These are phyloP conservation scores for Mayetiola destructor DNA, from an alignment of 2,888 invertebrate species.

Conservation along the genomic window DNA sequence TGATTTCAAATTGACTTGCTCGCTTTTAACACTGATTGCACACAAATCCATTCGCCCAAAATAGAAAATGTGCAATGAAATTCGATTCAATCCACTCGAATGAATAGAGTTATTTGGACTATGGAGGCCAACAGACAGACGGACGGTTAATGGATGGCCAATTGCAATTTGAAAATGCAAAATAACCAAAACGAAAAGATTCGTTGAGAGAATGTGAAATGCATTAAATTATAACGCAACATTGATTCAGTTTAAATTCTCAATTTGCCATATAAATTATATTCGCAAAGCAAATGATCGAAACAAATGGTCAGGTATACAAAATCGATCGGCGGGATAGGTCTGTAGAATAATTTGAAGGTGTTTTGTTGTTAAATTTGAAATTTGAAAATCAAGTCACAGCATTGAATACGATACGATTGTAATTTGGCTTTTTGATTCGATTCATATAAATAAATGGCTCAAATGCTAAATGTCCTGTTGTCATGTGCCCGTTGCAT, in stretches of 20 bases:
- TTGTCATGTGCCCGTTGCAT: no score
- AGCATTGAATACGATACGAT: not conserved
- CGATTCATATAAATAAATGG: no score
- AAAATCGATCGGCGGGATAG: no score
- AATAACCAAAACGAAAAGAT: no score
- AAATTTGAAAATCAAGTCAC: not conserved
- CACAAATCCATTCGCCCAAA: not conserved
- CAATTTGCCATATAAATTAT: no score
- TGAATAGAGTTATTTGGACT: no score
- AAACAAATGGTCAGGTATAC: no score
- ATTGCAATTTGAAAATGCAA: constrained; percentile 4
- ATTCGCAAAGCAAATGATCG: no score
- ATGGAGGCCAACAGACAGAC: no score
- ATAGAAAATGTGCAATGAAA: no score
- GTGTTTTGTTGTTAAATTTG: constrained; percentile 11
- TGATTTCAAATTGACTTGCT: not conserved
- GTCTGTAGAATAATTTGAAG: constrained; percentile 11
- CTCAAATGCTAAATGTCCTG: no score
- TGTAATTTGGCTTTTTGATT: constrained; percentile 6
- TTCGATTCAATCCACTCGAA: no score
- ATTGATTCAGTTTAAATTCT: not conserved
- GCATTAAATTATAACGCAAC: constrained; percentile 10
- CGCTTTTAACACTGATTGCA: not conserved
- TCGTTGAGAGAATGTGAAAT: constrained; percentile 1
- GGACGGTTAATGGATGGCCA: not conserved